phyloP scores from a whole-genome alignment of 2,113 vertebrate species.

The Arenaria interpres region DNA sequence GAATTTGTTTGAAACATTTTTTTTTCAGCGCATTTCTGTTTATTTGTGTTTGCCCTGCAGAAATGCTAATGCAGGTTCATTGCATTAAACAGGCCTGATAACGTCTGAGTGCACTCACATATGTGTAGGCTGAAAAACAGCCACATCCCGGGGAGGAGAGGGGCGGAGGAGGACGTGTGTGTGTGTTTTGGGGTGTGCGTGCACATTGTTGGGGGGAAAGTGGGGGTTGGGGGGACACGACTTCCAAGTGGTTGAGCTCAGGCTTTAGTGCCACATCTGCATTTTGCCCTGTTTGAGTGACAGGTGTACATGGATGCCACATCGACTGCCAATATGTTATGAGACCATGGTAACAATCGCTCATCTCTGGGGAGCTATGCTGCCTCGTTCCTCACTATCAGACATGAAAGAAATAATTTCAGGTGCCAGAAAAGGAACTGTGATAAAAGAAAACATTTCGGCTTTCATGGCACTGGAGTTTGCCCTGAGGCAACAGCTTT shows the following conservation, averaged over 20 bases:
- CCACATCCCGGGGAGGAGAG: background rate
- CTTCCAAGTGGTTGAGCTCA: background rate
- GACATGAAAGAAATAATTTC: slow-evolving; percentile 89
- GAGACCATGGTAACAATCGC: slow-evolving; percentile 81
- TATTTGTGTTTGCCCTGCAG: slow-evolving; percentile 80
- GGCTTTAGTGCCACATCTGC: slow-evolving; percentile 59
- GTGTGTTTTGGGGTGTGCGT: background rate
- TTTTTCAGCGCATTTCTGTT: slow-evolving; percentile 72
- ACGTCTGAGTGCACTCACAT: slow-evolving; percentile 53
- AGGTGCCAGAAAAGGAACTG: slow-evolving; percentile 79
- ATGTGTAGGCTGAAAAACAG: slow-evolving; percentile 40
- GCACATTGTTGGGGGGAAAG: background rate
- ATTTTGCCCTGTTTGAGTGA: slow-evolving; percentile 78
- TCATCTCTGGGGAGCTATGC: slow-evolving; percentile 81
- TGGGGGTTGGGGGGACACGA: background rate
- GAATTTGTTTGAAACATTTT: slow-evolving; percentile 59
- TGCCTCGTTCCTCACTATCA: slow-evolving; percentile 74
- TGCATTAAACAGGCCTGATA: slow-evolving; percentile 45
- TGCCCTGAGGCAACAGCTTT: slow-evolving; percentile 83
- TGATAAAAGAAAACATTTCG: slow-evolving; percentile 80
- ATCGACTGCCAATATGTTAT: slow-evolving; percentile 81
- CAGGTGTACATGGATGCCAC: slow-evolving; percentile 83
- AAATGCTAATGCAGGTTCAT: slow-evolving; percentile 60
- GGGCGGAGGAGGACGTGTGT: background rate
- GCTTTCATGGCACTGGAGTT: slow-evolving; percentile 77